Percentiles rank a stretch among this genome's conserved stretches.
phyloP scores from a whole-genome alignment of 2,888 invertebrate species.

The Drosophila nigricruria region DNA sequence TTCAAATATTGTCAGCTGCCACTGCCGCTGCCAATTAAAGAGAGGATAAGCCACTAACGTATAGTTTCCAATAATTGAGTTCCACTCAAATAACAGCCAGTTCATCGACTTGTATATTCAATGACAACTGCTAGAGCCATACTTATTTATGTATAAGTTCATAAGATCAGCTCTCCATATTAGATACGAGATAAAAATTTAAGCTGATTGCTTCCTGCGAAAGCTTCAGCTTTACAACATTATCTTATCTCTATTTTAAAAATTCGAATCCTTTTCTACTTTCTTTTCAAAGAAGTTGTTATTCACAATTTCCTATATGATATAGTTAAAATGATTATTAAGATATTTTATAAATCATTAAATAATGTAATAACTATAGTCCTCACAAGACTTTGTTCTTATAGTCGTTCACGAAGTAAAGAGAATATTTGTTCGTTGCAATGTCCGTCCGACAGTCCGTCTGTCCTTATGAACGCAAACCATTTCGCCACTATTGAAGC shows the following conservation, averaged over 20 bases:
- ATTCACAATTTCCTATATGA: no score
- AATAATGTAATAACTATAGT: not conserved
- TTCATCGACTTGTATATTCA: not conserved
- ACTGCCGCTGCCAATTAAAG: not conserved
- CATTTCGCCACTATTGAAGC: not conserved
- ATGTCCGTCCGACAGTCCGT: no score
- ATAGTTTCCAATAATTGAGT: not conserved
- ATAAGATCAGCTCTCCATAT: not conserved
- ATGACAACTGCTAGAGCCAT: not conserved
- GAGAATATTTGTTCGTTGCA: no score
- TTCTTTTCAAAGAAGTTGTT: no score
- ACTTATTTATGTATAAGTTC: not conserved
- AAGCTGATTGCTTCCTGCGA: no score
- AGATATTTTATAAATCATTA: no score
- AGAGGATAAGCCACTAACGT: conserved; percentile 2
- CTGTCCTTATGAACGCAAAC: not conserved
- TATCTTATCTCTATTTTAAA: not conserved
- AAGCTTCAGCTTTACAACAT: not conserved
- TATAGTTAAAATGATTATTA: no score
- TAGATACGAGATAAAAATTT: not conserved
- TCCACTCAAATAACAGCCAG: not conserved
- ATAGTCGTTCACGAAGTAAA: not conserved
- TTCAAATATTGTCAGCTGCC: conserved; percentile 6
- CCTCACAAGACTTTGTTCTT: not conserved
- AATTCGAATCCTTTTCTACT: no score